phyloP scores from a whole-genome alignment of 2,888 invertebrate species.

The Drosophila leonis region DNA sequence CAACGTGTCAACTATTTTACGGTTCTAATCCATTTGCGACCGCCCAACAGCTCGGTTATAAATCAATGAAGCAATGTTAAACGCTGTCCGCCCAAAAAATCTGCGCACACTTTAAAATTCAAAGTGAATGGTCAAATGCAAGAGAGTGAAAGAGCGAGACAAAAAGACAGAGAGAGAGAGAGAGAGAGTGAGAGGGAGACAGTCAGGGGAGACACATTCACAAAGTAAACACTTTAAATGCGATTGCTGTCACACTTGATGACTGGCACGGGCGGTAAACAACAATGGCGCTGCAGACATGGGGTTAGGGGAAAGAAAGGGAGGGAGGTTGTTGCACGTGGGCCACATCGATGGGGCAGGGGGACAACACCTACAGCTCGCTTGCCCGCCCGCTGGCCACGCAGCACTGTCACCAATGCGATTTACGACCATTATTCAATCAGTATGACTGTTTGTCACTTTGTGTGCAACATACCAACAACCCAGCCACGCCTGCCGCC shows the following conservation, averaged over 20 bases:
- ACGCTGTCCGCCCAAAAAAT: conserved; percentile 49
- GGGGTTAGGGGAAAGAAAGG: not conserved
- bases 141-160: not conserved
- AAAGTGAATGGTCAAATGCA: conserved; percentile 59
- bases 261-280: conserved; percentile 49
- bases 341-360: not conserved
- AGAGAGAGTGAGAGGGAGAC: not conserved
- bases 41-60: conserved; percentile 44
- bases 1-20: conserved; percentile 57
- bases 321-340: not conserved
- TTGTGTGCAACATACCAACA: conserved; percentile 63
- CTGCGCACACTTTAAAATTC: conserved; percentile 61
- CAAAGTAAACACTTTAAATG: conserved; percentile 75
- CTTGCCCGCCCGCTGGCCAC: conserved; percentile 26
- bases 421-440: conserved; percentile 81
- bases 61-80: conserved; percentile 57
- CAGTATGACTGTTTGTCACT: conserved; percentile 82
- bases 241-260: conserved; percentile 74
- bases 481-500: conserved; percentile 7
- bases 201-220: conserved; percentile 18
- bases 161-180: not conserved
- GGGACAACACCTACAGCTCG: conserved; percentile 1
- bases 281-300: conserved; percentile 18
- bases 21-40: conserved; percentile 66
- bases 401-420: conserved; percentile 78